These are phyloP conservation scores for Coptodon bakossiorum DNA, from an alignment of 2,113 vertebrate genomes.

Conservation along the genomic window DNA sequence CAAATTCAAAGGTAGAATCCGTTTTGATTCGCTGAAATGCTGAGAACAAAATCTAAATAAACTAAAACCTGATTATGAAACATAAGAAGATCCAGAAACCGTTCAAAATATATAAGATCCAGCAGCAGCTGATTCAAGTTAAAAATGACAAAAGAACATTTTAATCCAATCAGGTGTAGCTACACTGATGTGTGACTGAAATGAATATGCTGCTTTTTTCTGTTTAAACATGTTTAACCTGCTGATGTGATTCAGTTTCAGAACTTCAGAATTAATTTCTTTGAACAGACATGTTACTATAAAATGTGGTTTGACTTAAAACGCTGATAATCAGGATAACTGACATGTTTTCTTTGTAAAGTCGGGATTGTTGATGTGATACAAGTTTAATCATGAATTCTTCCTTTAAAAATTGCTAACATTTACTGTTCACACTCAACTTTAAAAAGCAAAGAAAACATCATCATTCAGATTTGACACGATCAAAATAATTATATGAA, in stretches of 20 bases:
- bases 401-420: too few species aligned
- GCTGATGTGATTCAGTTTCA: not conserved
- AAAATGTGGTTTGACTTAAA: not conserved
- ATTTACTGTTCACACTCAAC: too few species aligned
- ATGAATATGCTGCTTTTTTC: not conserved
- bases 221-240: not conserved
- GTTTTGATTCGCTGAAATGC: accelerated
- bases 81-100: not conserved
- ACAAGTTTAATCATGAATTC: not conserved
- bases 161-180: not conserved
- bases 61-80: not conserved
- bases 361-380: not conserved
- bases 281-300: accelerated
- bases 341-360: not conserved
- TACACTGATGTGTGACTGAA: not conserved
- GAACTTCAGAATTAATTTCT: not conserved
- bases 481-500: too few species aligned
- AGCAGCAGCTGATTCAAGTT: not conserved
- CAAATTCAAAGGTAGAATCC: not conserved
- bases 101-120: not conserved
- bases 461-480: too few species aligned
- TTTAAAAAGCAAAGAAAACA: too few species aligned
- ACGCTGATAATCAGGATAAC: not conserved
- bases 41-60: accelerated
- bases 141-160: not conserved